Conservation (phyloP, 2,797 vertebrate species). For the Pyrocephalus nanus region DNA sequence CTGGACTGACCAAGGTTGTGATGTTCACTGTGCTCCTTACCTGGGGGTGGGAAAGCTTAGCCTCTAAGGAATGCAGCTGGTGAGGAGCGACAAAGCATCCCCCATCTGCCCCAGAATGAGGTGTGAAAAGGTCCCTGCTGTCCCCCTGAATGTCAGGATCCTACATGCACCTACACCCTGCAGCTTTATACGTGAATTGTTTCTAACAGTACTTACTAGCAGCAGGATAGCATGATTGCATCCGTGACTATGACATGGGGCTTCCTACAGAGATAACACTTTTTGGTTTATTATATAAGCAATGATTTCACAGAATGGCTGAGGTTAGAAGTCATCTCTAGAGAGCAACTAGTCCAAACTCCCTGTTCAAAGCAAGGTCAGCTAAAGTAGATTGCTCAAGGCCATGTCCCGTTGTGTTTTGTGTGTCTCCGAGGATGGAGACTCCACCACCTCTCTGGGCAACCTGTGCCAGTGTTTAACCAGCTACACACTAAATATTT, state of each 20-base stretch:
- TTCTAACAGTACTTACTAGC: not conserved
- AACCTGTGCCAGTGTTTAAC: not conserved
- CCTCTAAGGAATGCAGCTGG: not conserved
- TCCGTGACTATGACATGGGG: not conserved
- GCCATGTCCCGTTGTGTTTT: not conserved
- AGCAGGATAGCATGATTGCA: not conserved
- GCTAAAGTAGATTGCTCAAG: not conserved
- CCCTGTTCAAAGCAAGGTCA: not conserved
- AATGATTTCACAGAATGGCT: not conserved
- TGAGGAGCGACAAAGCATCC: not conserved
- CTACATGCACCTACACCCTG: not conserved
- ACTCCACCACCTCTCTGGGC: not conserved
- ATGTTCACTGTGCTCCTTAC: not conserved
- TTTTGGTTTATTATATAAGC: not conserved
- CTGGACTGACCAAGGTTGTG: fast-evolving
- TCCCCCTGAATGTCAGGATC: not conserved
- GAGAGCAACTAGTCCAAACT: not conserved
- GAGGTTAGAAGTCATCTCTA: not conserved
- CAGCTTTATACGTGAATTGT: fast-evolving
- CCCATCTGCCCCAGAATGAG: not conserved
- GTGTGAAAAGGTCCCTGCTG: not conserved
- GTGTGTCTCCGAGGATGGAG: not conserved
- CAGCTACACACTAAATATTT: not conserved
- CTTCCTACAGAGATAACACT: not conserved
- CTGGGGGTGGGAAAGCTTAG: not conserved